Base-by-base conservation (phyloP, 37 sponge, comb jelly and placozoan species). In the Aplysina aerophoba region DNA sequence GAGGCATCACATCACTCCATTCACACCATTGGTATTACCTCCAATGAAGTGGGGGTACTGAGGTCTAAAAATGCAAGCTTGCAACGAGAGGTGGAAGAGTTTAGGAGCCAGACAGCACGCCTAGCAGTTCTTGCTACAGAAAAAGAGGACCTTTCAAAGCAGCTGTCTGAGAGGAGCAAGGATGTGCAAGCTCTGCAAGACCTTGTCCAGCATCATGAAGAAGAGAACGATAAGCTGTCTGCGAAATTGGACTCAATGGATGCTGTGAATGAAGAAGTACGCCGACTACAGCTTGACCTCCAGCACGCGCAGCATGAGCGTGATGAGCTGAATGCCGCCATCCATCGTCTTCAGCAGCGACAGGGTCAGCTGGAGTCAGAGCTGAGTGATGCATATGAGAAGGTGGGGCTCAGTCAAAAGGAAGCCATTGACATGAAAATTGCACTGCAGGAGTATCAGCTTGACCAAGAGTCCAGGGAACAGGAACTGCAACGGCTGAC, bases 341-440 rank as follows among this genome's bases (percentile, higher is more conserved):
- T 3, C 41, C 25, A 24, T 21, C 78, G 78, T 41, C 78, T 36
- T 44, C 78, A 75, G 54, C 78, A 75, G 37, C 20, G 78, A 40
- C 21, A 40, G 21, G 38, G 38, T 1, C 44, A 75, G 54, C 21
- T 75, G 41, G 78, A 75, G 53, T 40, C 41, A 24, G 78, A 75
- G 12, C 53, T 75, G 78, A 53, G 54, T 75, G 78, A 75, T 41
- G 78, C 78, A 21, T 75, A 75, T 50, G 78, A 75, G 37, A 75
- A 75, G 53, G 78, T 75, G 15, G 54, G 54, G n/a, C 54, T 40
- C 25, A 75, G 78, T 50, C 78, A 75, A 15, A 75, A 75, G 11
- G 78, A 75, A 4, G 53, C 78, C 21, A 75, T 75, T 53, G 78
- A 75, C n/a, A 40, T 75, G 54, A 75, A 75, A 75, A 75, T 75